Conservation (phyloP, 2,113 vertebrate species). For the Plecturocebus donacophilus region DNA sequence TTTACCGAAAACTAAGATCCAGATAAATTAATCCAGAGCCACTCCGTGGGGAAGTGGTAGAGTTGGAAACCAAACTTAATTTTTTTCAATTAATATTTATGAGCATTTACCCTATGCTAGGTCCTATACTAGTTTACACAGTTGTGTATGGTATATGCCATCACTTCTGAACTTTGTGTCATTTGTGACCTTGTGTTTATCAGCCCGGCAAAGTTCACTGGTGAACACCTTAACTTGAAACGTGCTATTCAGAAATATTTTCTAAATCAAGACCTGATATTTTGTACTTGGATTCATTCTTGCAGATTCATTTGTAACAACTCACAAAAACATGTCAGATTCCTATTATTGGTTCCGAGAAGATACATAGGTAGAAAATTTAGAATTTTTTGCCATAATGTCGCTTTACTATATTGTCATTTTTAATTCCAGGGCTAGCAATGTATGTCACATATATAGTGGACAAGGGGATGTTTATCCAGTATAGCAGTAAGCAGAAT, state of each 20-base stretch:
- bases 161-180: not conserved
- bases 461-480: not conserved
- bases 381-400: not conserved
- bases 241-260: not conserved
- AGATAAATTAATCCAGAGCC: not conserved
- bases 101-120: not conserved
- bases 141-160: not conserved
- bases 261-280: conserved; percentile 5
- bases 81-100: not conserved
- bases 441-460: not conserved
- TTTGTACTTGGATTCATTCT: conserved; percentile 18
- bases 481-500: not conserved
- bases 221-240: not conserved
- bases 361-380: conserved; percentile 1
- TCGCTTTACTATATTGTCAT: conserved; percentile 17
- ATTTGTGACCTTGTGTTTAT: not conserved
- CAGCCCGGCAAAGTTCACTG: not conserved
- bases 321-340: not conserved
- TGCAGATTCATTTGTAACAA: conserved; percentile 44
- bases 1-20: not conserved
- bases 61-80: not conserved
- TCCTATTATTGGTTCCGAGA: not conserved
- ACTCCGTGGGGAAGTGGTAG: not conserved
- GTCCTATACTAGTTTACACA: not conserved
- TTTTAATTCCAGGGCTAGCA: not conserved